Base-by-base conservation (phyloP, 2,113 vertebrate species). In the Gila orcuttii region DNA sequence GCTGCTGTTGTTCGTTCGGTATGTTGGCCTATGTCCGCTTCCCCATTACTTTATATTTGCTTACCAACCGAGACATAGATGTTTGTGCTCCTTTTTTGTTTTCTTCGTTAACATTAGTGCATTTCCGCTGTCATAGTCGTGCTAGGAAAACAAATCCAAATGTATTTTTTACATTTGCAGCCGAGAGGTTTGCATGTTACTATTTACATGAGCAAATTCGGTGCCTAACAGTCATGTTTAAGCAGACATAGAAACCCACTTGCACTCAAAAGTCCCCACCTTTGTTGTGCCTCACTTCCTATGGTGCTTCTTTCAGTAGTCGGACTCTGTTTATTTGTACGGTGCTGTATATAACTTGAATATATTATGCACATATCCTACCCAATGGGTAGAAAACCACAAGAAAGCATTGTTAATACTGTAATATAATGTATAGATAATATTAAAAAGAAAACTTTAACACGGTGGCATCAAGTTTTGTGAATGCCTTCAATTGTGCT, bases 321-420 rank as follows among this genome's bases (percentile, higher is more conserved):
- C 93, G 93, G 92, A 96, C 92, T 94, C 91, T 93, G 91, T 96
- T 95, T 90, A 92, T 96, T 95, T 97, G 95, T 98, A 97, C 94
- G 96, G 96, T 98, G 96, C 96, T 98, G 96, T 97, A 96, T 96
- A 96, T 96, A 97, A 97, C 95, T 96, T 97, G 96, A 96, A 97
- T 96, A 96, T 97, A 96, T 97, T 96, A 97, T 97, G 96, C 97
- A 98, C 96, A 98, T 97, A 96, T 97, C 96, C 96, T 98, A 97
- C 97, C 97, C 97, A 97, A 96, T 97, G 97, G 97, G 97, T 98
- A 97, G 97, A 96, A 87, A 93, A 93, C 93, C 91, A 95, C 93
- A 94, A 93, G 94, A 92, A 93, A 92, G 94, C 93, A 88, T 95
- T 98, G 96, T 97, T 96, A 96, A 97, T 97, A 97, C 91, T 98